Base-by-base conservation (phyloP, 2,113 vertebrate species). In the Apaloderma vittatum region DNA sequence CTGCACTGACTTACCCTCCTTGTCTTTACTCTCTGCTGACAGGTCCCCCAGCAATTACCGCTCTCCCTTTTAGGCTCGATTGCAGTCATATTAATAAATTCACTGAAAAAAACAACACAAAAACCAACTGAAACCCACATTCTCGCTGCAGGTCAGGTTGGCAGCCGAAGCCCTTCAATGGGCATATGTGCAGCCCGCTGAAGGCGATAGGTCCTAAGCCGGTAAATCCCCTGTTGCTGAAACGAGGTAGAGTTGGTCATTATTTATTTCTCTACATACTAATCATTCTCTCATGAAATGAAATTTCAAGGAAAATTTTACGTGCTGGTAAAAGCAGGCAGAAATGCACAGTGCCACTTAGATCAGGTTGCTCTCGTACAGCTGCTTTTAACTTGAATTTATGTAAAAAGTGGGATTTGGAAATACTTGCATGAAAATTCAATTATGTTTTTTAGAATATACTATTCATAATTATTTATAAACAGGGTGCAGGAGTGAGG, bases 71-170 rank as follows among this genome's bases (percentile, higher is more conserved):
- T 49, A 57, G 75, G 12, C 12, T 11, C 2, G 1, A 70, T 83
- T 65, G 76, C 55, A 90, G 34, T 23, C 29, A 17, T 6, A 22
- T 37, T 66, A 8, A 59, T 43, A 71, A 85, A 78, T 21, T 51
- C 48, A 78, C 22, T 55, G 30, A 29, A 65, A 59, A 55, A 48
- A 22, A 1, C 22, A 49, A 37, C 13, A 57, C 6, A 52, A 55
- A 62, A 43, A 0, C 15, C 49, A 48, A 37, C 6, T 2, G 43
- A 32, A 74, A 21, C 3, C 2, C 40, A 36, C 32, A n/a, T n/a
- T 67, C 30, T 36, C 32, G 34, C 29, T 52, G 40, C 15, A 63
- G 4, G 46, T 49, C 48, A 46, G 54, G 46, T 12, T 54, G 46
- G 13, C 29, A 62, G 40, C 36, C 52, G 26, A 61, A 85, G 24